Base-by-base conservation (phyloP, 30 jellyfish, hydroid and myxozoan genomes). In the Turritopsis rubra region DNA sequence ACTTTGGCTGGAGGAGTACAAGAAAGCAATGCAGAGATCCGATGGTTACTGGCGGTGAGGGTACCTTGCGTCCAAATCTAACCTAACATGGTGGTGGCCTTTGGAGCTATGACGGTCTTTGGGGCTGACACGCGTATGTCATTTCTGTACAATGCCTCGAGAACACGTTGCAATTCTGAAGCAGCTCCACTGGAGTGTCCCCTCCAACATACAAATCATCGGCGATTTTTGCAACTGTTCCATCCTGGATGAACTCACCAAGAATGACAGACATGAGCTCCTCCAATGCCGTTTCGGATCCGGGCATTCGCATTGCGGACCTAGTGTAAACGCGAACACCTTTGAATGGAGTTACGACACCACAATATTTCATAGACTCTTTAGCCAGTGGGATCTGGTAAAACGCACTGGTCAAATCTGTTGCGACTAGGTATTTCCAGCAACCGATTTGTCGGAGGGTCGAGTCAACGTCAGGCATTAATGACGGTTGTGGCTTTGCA, bases 241-340 rank as follows among this genome's bases (percentile, higher is more conserved):
- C 92, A 16, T 81, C 86, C 28, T 26, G 77, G 5, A 87, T 21
- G 8, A 83, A 76, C 22, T 83, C 88, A 20, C 91, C 91, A 16
- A 83, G 54, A 28, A 81, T 87, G 30, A 86, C 73, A 27, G 81
- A 87, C 91, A 73, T 87, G 7, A 87, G 68, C 72, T 87, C 95
- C 70, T 87, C 95, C 29, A 81, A 75, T 20, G 86, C 95, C 23
- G 95, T 81, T 72, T 87, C 88, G 16, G 95, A 87, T n/a, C 95
- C 95, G 1, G 88, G 95, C 95, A 87, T 87, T 13, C 92, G 92
- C 88, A 87, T 87, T 20, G 88, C 95, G 29, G 71, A 30, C 24
- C 95, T 71, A 18, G 82, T 75, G 75, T 87, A 87, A 16, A 87
- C 91, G 8, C 83, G 75, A 18, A 81, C 83, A 53, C 95, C 92